These are phyloP conservation scores for Crotalus tigris DNA, from an alignment of 2,113 vertebrate species.

Conservation along the genomic window DNA sequence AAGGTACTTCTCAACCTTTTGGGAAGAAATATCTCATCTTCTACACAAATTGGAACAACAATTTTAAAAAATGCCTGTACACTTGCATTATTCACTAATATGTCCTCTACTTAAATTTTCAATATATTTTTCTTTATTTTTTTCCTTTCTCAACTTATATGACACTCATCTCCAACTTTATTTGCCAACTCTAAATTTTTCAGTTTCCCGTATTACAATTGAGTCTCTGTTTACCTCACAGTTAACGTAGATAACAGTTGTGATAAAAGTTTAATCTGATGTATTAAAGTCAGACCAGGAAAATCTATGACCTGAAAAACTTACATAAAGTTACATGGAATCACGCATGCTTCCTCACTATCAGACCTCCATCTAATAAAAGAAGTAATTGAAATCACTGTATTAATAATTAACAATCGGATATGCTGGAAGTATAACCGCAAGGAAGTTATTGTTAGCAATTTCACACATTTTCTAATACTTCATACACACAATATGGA, in stretches of 20 bases:
- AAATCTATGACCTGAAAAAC: constrained; percentile 33
- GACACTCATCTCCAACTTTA: too few species aligned
- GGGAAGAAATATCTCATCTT: too few species aligned
- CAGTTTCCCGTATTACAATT: too few species aligned
- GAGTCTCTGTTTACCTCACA: background rate
- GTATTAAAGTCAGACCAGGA: constrained; percentile 32
- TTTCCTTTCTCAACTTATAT: too few species aligned
- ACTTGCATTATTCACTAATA: too few species aligned
- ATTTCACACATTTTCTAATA: constrained; percentile 37
- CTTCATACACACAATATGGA: background rate
- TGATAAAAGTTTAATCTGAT: background rate
- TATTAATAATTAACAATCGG: constrained; percentile 35
- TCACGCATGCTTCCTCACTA: background rate
- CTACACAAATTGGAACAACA: too few species aligned
- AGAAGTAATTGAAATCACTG: constrained; percentile 29
- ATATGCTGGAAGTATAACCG: constrained; percentile 39
- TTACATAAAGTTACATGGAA: constrained; percentile 33
- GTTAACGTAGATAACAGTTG: background rate
- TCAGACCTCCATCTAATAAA: constrained; percentile 19
- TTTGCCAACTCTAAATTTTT: too few species aligned
- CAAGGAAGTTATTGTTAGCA: constrained; percentile 43
- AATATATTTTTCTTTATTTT: too few species aligned
- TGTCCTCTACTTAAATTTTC: too few species aligned
- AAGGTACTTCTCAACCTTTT: too few species aligned
- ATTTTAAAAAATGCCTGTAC: too few species aligned